Conservation (phyloP, 2,113 vertebrate genomes). For the Machaerirhynchus nigripectus region DNA sequence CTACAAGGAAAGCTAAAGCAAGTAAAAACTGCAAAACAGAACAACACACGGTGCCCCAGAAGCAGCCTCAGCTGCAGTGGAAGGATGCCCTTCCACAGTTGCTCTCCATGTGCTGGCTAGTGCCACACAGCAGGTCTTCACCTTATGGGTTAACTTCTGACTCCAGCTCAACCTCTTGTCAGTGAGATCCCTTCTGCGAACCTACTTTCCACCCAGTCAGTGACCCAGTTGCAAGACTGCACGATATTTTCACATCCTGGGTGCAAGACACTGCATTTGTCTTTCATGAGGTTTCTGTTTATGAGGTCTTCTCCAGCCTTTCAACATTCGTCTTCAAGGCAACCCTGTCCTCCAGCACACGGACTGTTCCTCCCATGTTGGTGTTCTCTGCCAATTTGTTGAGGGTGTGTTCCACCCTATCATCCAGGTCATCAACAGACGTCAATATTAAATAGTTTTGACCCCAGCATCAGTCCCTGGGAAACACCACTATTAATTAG, state of each 20-base stretch:
- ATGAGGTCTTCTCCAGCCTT: background rate
- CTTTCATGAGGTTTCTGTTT: background rate
- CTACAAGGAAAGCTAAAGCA: background rate
- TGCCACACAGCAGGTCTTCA: background rate
- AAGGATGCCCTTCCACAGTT: background rate
- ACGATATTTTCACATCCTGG: background rate
- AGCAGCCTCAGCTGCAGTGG: background rate
- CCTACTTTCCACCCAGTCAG: background rate
- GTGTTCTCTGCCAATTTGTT: background rate
- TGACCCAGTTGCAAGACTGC: background rate
- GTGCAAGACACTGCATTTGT: background rate
- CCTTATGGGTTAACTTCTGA: background rate
- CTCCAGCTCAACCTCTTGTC: background rate
- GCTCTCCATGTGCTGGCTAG: background rate
- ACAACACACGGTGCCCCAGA: accelerated
- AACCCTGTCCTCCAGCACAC: background rate
- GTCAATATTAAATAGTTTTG: background rate
- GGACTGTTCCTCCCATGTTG: background rate
- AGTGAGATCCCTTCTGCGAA: background rate
- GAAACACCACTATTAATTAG: background rate
- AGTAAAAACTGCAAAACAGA: background rate
- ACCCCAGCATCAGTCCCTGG: background rate
- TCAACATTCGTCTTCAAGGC: background rate
- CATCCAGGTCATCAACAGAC: background rate
- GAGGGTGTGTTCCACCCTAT: background rate